These are phyloP conservation scores for Paracanthobrama guichenoti DNA, from an alignment of 2,113 vertebrate species.

Conservation along the genomic window DNA sequence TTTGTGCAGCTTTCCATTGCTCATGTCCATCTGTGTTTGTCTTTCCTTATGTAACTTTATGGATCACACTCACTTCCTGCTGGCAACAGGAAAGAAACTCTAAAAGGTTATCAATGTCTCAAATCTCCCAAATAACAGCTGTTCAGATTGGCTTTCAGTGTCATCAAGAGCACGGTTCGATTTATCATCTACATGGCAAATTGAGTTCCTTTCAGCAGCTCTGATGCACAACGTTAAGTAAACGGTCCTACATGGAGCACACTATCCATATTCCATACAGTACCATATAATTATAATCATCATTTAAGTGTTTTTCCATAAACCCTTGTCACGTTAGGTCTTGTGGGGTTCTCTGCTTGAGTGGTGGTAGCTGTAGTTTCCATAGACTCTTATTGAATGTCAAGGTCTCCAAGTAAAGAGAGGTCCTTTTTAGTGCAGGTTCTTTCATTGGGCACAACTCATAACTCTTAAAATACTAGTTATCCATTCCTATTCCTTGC, in stretches of 20 bases:
- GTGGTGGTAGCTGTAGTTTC: conserved; percentile 1
- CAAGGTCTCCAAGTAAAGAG: background rate
- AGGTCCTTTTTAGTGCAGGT: background rate
- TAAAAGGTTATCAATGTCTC: conserved; percentile 25
- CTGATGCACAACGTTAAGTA: background rate
- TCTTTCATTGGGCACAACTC: background rate
- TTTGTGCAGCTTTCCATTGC: conserved; percentile 50
- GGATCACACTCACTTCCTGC: background rate
- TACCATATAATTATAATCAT: background rate
- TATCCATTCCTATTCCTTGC: background rate
- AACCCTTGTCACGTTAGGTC: background rate
- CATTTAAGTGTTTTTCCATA: background rate
- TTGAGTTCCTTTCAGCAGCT: background rate
- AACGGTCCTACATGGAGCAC: background rate
- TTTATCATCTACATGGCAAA: background rate
- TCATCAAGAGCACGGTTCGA: background rate
- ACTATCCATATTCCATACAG: background rate
- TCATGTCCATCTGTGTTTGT: conserved; percentile 45
- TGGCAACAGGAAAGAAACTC: conserved; percentile 6
- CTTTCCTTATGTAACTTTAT: conserved; percentile 24
- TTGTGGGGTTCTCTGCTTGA: conserved; percentile 1
- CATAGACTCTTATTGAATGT: background rate
- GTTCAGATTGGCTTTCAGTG: background rate
- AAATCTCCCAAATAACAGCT: background rate
- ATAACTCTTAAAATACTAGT: background rate